Base-by-base conservation (phyloP, 1,140 invertebrate genomes). In the Helicorthomorpha holstii region DNA sequence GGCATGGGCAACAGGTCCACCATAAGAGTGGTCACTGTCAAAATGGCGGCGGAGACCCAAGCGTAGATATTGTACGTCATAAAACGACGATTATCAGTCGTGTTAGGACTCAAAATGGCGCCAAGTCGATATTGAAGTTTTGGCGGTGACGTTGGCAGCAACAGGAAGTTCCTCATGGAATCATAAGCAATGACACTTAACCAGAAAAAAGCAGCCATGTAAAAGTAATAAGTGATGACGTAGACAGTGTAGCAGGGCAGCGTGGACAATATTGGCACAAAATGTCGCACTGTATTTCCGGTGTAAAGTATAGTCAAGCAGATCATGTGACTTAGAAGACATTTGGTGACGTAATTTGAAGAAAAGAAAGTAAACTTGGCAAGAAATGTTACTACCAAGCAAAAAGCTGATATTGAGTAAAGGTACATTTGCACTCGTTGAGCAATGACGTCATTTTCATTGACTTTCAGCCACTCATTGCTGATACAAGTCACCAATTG, bases 201-300 rank as follows among this genome's bases (percentile, higher is more conserved):
- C 73, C 73, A 75, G 21, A 67, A 65, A 57, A 71, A 75, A 10
- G 64, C 64, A 10, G 69, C 57, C 25, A 75, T 59, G 57, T 73
- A 70, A 42, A 67, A 66, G 53, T 72, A 70, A 53, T 75, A 72
- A 24, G 72, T 58, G 7, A 66, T 34, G 26, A 72, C 58, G 4
- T 21, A 7, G n/a, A 10, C 14, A 10, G 16, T 14, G 4, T 10
- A 50, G 23, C 49, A 50, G 4, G 26, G 22, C 14, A 4, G 10
- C 10, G 4, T 7, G 4, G 7, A 7, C 7, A 24, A 24, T 3
- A 21, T 23, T n/a, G 49, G 49, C 16, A 3, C 21, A 12, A 12
- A 50, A 7, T 12, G 7, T 7, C 49, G 27, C 7, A 44, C 23
- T 16, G 23, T 45, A 3, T 49, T 10, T 7, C 12, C n/a, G 4